Base-by-base conservation (phyloP, 2,888 invertebrate species). In the Cactoblastis cactorum region DNA sequence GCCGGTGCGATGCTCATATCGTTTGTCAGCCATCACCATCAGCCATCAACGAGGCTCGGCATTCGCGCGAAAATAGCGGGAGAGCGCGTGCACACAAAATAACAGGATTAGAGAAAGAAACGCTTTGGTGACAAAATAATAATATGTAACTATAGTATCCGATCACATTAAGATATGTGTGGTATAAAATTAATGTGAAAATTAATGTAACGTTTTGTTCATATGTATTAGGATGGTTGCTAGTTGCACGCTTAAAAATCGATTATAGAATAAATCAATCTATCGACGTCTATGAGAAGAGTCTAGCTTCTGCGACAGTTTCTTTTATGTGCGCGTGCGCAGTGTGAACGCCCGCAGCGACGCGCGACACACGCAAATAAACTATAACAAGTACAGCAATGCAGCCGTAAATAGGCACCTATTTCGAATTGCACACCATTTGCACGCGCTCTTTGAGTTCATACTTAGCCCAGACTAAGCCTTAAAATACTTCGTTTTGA, bases 281-380 rank as follows among this genome's bases (percentile, higher is more conserved):
- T 1, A 28, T 1, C 8, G 8, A 28, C 8, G 28, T 28, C 15
- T 17, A 37, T 15, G 3, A 15, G 5, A 19, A 19, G 1, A 43
- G 43, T 15, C 15, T 28, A 24, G 4, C 28, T 28, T 43, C 43
- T 47, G 34, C 15, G 11, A 17, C 17, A 11, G 6, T 47, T 4
- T 19, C 6, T n/a, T 5, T 4, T 22, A 11, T 35, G 9, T 47
- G 35, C 53, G 56, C 58, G 51, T 51, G 52, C 54, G 55, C 53
- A 65, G 78, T 77, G 87, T 87, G 85, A 88, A 86, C 74, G 87
- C 65, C 85, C 87, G 75, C 74, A 58, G 67, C 69, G 82, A 76
- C 83, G 70, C 83, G 85, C 83, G 83, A 80, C 81, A 70, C 64
- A 75, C 80, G 80, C 80, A 85, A 87, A 88, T 85, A 85, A 81